Evolutionary conservation across 2,113 vertebrate species (phyloP).

Genomic region (Eclectus roratus): DNA sequence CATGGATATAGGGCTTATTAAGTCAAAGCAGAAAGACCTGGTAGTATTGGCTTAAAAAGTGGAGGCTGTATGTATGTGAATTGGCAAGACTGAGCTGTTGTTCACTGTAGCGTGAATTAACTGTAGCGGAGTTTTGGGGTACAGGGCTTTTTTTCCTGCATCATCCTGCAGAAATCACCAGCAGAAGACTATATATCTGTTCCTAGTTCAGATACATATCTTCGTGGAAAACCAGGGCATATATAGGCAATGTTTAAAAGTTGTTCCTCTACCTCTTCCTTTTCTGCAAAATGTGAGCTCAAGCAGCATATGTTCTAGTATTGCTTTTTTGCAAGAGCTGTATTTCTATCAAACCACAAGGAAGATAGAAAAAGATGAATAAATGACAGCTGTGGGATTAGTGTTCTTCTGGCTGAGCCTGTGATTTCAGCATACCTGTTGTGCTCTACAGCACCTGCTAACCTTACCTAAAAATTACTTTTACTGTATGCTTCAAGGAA

Average conservation of each 20-base stretch:
- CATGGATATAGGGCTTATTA: not conserved
- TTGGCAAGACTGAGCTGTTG: not conserved
- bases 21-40: not conserved
- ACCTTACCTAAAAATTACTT: not conserved
- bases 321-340: not conserved
- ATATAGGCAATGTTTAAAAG: constrained; percentile 19
- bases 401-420: not conserved
- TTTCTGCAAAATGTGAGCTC: not conserved
- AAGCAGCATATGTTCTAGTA: not conserved
- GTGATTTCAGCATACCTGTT: not conserved
- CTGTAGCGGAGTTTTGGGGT: not conserved
- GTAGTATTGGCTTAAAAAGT: not conserved
- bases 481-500: not conserved
- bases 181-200: not conserved
- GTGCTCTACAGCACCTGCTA: not conserved
- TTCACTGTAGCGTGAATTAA: not conserved
- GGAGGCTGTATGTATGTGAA: not conserved
- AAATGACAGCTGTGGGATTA: not conserved
- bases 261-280: not conserved
- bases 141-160: not conserved
- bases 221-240: not conserved
- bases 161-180: not conserved
- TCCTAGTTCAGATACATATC: not conserved
- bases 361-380: not conserved
- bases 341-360: not conserved